A percentile compares a stretch with the other conserved stretches of the same genome.
These are phyloP conservation scores for Cepphus grylle DNA, from an alignment of 2,113 vertebrate species.

Conservation along the genomic window DNA sequence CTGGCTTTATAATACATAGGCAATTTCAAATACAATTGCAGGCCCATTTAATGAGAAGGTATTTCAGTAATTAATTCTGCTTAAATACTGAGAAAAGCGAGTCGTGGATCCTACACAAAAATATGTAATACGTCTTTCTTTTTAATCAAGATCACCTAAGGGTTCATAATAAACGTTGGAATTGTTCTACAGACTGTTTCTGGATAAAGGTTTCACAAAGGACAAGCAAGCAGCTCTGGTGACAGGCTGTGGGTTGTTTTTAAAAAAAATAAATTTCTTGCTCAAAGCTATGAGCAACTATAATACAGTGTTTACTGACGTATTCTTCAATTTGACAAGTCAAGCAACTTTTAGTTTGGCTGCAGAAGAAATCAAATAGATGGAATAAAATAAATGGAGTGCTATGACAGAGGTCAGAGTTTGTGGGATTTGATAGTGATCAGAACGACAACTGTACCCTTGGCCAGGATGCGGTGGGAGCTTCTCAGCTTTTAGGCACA, in stretches of 20 bases:
- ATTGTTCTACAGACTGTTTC: not conserved
- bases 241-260: not conserved
- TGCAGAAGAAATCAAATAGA: not conserved
- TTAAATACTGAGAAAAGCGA: not conserved
- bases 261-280: not conserved
- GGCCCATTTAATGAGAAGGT: not conserved
- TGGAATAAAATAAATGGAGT: not conserved
- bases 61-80: not conserved
- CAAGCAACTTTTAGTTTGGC: not conserved
- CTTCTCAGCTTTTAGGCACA: not conserved
- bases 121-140: not conserved
- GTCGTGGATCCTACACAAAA: not conserved
- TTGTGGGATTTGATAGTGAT: not conserved
- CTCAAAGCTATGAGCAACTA: not conserved
- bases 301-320: not conserved
- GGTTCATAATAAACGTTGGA: not conserved
- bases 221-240: not conserved
- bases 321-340: not conserved
- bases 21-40: not conserved
- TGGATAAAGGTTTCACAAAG: not conserved
- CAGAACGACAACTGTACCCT: not conserved
- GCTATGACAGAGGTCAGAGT: not conserved
- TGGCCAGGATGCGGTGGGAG: not conserved
- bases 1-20: not conserved
- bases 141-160: not conserved